Evolutionary conservation across 2,113 vertebrate genomes (phyloP).

Genomic region (Tragelaphus buxtoni): DNA sequence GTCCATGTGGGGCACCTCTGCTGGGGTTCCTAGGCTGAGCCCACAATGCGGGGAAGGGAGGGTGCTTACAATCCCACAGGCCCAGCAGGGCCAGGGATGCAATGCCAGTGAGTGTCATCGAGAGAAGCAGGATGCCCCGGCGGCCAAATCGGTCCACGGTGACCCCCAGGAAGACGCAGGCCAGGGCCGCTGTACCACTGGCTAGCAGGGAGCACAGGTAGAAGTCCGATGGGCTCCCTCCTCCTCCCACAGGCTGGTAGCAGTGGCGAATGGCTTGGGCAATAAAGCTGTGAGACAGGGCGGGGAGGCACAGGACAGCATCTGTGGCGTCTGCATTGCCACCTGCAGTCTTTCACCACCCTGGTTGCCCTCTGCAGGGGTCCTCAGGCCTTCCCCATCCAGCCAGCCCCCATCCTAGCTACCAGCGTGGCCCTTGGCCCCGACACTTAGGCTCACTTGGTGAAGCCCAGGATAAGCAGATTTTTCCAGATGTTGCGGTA

Average conservation of each 20-base stretch:
- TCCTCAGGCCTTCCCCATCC: background rate
- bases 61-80: conserved; percentile 88
- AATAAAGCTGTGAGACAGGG: conserved; percentile 83
- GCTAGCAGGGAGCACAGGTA: conserved; percentile 90
- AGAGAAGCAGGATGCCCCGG: conserved; percentile 89
- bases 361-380: background rate
- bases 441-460: conserved; percentile 85
- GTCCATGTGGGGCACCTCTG: background rate
- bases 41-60: background rate
- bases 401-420: background rate
- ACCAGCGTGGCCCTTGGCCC: conserved; percentile 40
- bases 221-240: conserved; percentile 88
- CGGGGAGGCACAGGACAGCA: background rate
- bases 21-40: background rate
- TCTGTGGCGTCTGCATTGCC: background rate
- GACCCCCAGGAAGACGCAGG: conserved; percentile 87
- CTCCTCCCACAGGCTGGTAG: conserved; percentile 83
- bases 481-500: conserved; percentile 95
- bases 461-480: conserved; percentile 90
- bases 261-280: conserved; percentile 92
- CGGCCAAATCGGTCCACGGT: conserved; percentile 89
- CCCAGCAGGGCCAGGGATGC: conserved; percentile 90
- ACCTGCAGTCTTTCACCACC: background rate
- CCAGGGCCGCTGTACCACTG: conserved; percentile 86
- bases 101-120: conserved; percentile 89